Evolutionary conservation across 2,888 invertebrate species (phyloP).

Genomic region (Seira musarum): DNA sequence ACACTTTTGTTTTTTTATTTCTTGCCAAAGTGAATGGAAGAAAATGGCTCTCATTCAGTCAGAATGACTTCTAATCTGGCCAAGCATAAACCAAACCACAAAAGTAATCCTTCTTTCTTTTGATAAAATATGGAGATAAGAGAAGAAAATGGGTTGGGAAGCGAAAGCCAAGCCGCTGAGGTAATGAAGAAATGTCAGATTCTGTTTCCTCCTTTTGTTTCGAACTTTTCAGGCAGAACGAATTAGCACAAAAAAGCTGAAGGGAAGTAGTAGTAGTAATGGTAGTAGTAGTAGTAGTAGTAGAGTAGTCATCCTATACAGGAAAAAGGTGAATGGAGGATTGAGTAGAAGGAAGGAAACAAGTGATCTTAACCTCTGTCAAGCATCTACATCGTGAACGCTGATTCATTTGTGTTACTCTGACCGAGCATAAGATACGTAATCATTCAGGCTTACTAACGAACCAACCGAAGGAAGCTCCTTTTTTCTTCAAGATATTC

Average conservation of each 20-base stretch:
- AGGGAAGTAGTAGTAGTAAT: too few species aligned
- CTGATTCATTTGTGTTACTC: slow-evolving; percentile 2
- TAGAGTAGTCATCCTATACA: not conserved
- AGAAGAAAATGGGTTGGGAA: slow-evolving; percentile 7
- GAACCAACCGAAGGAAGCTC: not conserved
- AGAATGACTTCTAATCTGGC: slow-evolving; percentile 8
- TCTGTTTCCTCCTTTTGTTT: slow-evolving; percentile 2
- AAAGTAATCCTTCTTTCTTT: slow-evolving; percentile 2
- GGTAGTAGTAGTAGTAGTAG: too few species aligned
- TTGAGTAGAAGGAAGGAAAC: not conserved
- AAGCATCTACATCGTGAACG: not conserved
- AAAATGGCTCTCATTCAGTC: not conserved
- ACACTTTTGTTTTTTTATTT: not conserved
- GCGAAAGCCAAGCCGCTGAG: not conserved
- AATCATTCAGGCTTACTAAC: not conserved
- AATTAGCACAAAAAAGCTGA: not conserved
- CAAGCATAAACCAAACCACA: not conserved
- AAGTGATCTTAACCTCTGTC: not conserved
- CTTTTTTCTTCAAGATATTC: not conserved
- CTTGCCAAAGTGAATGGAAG: not conserved
- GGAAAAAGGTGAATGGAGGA: not conserved
- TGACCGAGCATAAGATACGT: not conserved
- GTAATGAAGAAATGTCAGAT: slow-evolving; percentile 31
- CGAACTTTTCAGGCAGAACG: not conserved
- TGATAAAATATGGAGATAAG: slow-evolving; percentile 13